These are phyloP conservation scores for Tinea pellionella DNA, from an alignment of 2,888 invertebrate species.

Conservation along the genomic window DNA sequence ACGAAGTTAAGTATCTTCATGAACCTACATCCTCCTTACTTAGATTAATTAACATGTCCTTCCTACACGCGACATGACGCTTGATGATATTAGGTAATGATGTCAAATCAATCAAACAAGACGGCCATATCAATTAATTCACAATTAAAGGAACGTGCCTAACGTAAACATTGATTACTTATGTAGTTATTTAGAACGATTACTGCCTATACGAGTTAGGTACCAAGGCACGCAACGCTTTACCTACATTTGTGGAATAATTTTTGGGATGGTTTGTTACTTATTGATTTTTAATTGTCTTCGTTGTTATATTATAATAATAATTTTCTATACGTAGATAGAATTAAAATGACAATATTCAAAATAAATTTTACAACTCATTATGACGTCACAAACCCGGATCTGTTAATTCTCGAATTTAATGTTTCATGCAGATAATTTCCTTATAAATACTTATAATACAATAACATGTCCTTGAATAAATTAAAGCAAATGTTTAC, in stretches of 20 bases:
- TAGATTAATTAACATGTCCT: neutral
- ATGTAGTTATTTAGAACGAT: neutral
- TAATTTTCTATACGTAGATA: too few relatives aligned
- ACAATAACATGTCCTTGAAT: neutral
- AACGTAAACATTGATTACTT: neutral
- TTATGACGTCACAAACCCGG: neutral
- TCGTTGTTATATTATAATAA: too few relatives aligned
- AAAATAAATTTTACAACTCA: too few relatives aligned
- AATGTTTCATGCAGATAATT: too few relatives aligned
- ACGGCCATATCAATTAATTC: slow-evolving; percentile 9
- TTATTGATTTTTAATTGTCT: too few relatives aligned
- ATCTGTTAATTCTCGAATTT: neutral
- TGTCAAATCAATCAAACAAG: slow-evolving; percentile 8
- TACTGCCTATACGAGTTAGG: neutral
- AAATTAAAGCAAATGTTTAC: neutral
- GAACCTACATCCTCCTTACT: neutral
- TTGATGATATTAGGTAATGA: slow-evolving; percentile 6
- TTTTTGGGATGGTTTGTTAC: neutral
- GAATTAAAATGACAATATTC: too few relatives aligned
- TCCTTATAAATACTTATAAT: neutral
- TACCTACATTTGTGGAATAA: neutral
- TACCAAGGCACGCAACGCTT: neutral
- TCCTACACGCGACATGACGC: neutral
- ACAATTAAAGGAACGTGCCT: slow-evolving; percentile 2
- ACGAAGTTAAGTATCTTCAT: too few relatives aligned